phyloP scores from a whole-genome alignment of 1,140 invertebrate genomes.

The Zaprionus capensis region DNA sequence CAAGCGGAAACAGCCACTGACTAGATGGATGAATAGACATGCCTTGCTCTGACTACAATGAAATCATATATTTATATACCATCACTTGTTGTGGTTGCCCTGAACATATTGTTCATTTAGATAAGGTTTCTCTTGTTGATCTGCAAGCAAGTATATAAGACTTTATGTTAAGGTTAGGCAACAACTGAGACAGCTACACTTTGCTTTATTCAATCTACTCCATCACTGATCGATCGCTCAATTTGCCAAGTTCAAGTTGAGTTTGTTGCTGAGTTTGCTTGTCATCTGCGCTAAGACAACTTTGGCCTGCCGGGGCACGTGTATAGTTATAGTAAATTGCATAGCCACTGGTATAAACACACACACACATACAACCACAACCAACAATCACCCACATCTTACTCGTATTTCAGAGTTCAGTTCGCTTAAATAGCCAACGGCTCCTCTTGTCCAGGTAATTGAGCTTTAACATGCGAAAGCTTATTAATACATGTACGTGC shows the following conservation, averaged over 20 bases:
- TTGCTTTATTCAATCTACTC: not conserved
- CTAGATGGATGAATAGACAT: not conserved
- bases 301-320: slow-evolving; percentile 14
- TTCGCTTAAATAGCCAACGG: slow-evolving; percentile 49
- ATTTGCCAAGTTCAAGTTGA: slow-evolving; percentile 4
- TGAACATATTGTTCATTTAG: not conserved
- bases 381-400: not conserved
- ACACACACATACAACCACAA: slow-evolving; percentile 6
- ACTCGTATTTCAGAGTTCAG: slow-evolving; percentile 29
- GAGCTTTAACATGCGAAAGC: slow-evolving; percentile 64
- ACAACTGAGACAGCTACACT: too few species aligned
- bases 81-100: not conserved
- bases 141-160: not conserved
- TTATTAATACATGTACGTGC: slow-evolving; percentile 62
- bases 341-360: slow-evolving; percentile 26
- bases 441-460: slow-evolving; percentile 55
- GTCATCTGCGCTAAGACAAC: slow-evolving; percentile 1
- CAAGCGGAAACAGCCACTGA: not conserved
- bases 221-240: not conserved
- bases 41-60: not conserved
- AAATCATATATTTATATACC: slow-evolving; percentile 2
- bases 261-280: slow-evolving; percentile 8
- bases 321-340: slow-evolving; percentile 29
- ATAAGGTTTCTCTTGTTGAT: not conserved
- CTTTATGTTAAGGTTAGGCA: not conserved